Conservation (phyloP, 1,140 invertebrate genomes). For the Himalopsyche phryganea region DNA sequence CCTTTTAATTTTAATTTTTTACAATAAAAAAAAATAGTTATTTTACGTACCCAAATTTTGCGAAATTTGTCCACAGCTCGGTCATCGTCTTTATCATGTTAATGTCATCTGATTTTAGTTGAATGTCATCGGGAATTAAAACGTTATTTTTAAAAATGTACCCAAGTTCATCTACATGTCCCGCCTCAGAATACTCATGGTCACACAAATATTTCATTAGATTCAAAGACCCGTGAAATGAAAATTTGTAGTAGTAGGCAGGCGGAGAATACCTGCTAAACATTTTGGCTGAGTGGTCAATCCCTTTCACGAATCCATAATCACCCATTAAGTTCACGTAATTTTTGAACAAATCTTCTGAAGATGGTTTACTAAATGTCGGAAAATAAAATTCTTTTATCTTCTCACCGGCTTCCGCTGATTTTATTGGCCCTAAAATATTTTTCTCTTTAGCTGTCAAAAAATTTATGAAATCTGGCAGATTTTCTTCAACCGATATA, state of each 20-base stretch:
- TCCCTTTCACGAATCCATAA: constrained; percentile 11
- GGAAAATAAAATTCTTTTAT: constrained; percentile 27
- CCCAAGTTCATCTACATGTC: constrained; percentile 46
- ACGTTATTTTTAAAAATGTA: constrained; percentile 40
- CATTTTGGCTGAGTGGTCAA: constrained; percentile 6
- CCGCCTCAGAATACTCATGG: constrained; percentile 40
- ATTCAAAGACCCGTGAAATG: constrained; percentile 39
- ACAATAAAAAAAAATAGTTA: too few species aligned
- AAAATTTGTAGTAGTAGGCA: constrained; percentile 39
- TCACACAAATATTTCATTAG: constrained; percentile 42
- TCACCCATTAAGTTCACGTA: constrained; percentile 20
- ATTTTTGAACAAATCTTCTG: neutral
- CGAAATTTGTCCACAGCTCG: constrained; percentile 49
- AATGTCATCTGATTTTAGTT: constrained; percentile 36
- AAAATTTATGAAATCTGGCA: constrained; percentile 1
- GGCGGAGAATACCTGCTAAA: neutral
- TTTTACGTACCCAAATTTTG: constrained; percentile 22
- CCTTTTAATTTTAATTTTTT: too few species aligned
- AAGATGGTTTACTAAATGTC: too few species aligned
- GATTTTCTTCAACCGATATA: neutral
- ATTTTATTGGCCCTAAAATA: neutral
- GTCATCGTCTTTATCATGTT: constrained; percentile 44
- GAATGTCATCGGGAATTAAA: too few species aligned
- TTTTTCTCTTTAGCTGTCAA: neutral
- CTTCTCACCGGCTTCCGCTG: constrained; percentile 4